These are phyloP conservation scores for Astatoreochromis straeleni DNA, from an alignment of 2,113 vertebrate species.

Conservation along the genomic window DNA sequence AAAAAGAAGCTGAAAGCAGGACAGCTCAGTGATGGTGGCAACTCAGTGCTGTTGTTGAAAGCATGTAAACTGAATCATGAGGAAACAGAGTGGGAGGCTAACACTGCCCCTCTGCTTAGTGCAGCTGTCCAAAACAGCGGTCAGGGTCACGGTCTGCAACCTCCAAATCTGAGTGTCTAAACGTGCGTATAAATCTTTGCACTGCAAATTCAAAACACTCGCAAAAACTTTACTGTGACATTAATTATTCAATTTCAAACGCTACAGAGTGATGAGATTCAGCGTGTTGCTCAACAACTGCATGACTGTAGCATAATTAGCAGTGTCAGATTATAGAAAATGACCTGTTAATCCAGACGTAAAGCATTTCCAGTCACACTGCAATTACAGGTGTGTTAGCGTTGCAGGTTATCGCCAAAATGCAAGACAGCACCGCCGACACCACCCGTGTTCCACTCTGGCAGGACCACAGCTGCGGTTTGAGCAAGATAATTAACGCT, in stretches of 20 bases:
- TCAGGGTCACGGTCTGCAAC: neutral
- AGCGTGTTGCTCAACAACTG: neutral
- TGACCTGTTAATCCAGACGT: neutral
- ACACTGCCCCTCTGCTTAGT: neutral
- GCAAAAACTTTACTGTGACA: neutral
- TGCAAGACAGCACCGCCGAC: neutral
- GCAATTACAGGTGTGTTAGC: neutral
- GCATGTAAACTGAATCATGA: slow-evolving; percentile 37
- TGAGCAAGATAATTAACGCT: neutral
- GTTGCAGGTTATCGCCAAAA: neutral
- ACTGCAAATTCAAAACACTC: neutral
- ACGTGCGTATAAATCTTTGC: neutral
- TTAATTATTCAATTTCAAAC: neutral
- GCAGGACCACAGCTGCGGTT: neutral
- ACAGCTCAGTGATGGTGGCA: neutral
- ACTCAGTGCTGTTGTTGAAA: slow-evolving; percentile 44
- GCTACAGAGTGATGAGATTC: neutral
- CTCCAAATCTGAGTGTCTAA: neutral
- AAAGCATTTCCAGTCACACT: neutral
- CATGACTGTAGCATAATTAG: neutral
- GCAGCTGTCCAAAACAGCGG: neutral
- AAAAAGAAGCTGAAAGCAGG: neutral
- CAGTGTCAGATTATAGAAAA: neutral
- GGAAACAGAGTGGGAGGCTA: neutral
- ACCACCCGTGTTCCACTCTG: neutral